Percentiles rank a stretch among this genome's conserved stretches.
Conservation (phyloP, 2,113 vertebrate genomes). For the Gymnogyps californianus region DNA sequence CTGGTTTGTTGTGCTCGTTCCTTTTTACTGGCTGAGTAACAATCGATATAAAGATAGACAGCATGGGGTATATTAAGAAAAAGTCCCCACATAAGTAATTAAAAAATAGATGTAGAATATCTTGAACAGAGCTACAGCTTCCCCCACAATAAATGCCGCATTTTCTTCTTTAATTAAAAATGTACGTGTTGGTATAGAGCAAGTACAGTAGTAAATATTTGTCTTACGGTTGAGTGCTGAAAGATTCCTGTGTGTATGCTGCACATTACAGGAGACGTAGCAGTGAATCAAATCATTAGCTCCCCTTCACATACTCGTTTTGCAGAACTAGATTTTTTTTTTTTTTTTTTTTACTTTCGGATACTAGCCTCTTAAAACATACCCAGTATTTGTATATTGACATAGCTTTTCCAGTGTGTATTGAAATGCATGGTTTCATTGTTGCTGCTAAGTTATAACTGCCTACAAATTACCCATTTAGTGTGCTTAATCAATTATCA, state of each 20-base stretch:
- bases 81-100: constrained; percentile 69
- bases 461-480: neutral
- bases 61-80: constrained; percentile 69
- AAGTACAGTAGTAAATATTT: constrained; percentile 32
- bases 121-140: neutral
- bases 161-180: constrained; percentile 44
- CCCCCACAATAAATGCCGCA: constrained; percentile 5
- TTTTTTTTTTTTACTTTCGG: neutral
- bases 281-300: neutral
- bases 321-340: neutral
- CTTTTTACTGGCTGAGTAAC: constrained; percentile 70
- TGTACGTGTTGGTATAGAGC: neutral
- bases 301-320: neutral
- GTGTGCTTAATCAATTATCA: constrained; percentile 41
- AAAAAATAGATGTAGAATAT: constrained; percentile 59
- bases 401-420: neutral
- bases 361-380: neutral
- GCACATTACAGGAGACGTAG: neutral
- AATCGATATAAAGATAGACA: constrained; percentile 77
- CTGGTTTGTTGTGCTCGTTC: constrained; percentile 72
- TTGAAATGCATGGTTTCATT: neutral
- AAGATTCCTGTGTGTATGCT: neutral
- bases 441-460: constrained; percentile 15
- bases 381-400: neutral
- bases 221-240: neutral